Evolutionary conservation across 2,797 vertebrate genomes (phyloP), one percentile per base, ranked within the genome.

Genomic region (Halcyon chelicuti): DNA sequence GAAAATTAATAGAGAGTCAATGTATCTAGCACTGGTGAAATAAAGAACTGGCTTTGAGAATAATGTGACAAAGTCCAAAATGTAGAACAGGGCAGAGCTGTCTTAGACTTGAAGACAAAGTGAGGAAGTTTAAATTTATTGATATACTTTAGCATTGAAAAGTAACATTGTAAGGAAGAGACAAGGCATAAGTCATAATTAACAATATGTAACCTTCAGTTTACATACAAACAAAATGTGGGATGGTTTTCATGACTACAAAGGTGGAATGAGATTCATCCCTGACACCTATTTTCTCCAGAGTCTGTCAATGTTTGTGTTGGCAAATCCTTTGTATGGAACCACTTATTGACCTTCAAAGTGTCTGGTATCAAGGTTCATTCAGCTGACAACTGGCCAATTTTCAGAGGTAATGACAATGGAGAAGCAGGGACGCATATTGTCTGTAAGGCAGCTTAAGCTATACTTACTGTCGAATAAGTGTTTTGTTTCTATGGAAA

Each of bases 401-500:
- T 96, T 96, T 95, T 88, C 75, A n/a, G 65, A 90, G 84, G 78
- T 91, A 95, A 92, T 86, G 72, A 83, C 61, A 87, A 49, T 31
- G 31, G 75, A 86, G 68, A 65, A 83, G 52, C 11, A 44, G 57
- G 84, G 37, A 83, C 75, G 42, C 26, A 49, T 60, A 76, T 66
- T 86, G 55, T 84, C 60, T 84, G 40, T 82, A 76, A 90, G 49
- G 78, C 58, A 91, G 33, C 49, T 91, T 89, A 94, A 95, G 61
- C 68, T 93, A 46, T 83, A 83, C 75, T 94, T 93, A 91, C 70
- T 88, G 77, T 74, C 14, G 1, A 91, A 29, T 77, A 88, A 92
- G 84, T 86, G 78, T 47, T 92, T 91, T 95, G 42, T 96, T 96
- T 86, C 91, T 90, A 68, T 68, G 84, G 82, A 83, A 89, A 94